Evolutionary conservation across 2,113 vertebrate species (phyloP).

Genomic region (Setophaga coronata): DNA sequence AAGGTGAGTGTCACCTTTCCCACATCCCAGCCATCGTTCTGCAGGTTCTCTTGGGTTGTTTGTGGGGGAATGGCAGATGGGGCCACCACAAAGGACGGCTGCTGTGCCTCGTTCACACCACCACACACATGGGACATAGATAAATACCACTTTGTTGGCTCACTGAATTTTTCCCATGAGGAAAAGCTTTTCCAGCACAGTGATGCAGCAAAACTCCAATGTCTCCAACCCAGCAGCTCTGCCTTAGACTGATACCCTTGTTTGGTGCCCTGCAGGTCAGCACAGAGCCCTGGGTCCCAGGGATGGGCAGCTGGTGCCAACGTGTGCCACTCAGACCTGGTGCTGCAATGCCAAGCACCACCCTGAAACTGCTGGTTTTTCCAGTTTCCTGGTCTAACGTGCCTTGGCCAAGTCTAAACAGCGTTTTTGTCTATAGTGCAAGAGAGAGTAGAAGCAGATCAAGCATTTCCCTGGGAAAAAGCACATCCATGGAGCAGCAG

Average conservation of each 20-base stretch:
- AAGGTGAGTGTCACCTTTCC: neutral
- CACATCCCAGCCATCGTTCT: fast-evolving
- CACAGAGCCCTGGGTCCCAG: neutral
- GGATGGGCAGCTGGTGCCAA: neutral
- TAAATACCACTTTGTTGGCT: neutral
- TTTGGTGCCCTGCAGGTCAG: neutral
- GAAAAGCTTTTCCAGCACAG: neutral
- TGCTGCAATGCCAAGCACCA: neutral
- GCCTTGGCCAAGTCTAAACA: neutral
- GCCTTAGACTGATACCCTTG: neutral
- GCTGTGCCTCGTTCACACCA: neutral
- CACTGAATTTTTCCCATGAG: neutral
- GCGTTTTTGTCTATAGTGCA: neutral
- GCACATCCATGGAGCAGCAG: neutral
- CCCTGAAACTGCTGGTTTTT: neutral
- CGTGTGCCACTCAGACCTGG: fast-evolving
- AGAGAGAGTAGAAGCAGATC: neutral
- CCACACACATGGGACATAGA: neutral
- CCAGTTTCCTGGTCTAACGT: neutral
- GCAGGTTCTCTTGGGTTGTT: neutral
- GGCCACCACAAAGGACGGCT: neutral
- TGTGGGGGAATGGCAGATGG: neutral
- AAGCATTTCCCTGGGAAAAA: neutral
- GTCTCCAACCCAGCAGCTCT: neutral
- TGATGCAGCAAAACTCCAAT: neutral